Percentiles rank a stretch among this genome's conserved stretches.
Evolutionary conservation across 2,888 invertebrate genomes (phyloP).

Genomic region (Platerodrilus igneus): DNA sequence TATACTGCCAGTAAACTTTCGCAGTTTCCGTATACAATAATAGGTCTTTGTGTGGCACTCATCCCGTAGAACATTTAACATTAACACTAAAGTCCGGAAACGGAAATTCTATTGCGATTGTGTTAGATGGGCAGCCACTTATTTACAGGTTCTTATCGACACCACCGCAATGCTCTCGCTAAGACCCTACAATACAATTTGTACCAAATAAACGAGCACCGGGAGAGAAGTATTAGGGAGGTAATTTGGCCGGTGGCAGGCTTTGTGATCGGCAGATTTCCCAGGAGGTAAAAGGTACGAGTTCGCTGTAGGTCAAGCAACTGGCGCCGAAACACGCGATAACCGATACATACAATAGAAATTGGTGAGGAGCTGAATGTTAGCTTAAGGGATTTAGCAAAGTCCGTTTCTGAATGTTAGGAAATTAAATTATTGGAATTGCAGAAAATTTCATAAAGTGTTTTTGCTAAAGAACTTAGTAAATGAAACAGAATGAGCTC

Average conservation of each 20-base stretch:
- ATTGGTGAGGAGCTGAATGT: constrained; percentile 32
- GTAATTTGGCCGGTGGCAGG: constrained; percentile 39
- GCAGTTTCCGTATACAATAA: constrained; percentile 26
- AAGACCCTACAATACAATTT: constrained; percentile 41
- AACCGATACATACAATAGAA: constrained; percentile 24
- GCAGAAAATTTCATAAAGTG: constrained; percentile 8
- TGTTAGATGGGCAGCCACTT: constrained; percentile 24
- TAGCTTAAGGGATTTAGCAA: constrained; percentile 30
- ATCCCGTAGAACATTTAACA: constrained; percentile 19
- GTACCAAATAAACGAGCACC: constrained; percentile 42
- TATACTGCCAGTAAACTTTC: constrained; percentile 25
- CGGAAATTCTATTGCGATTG: constrained; percentile 22
- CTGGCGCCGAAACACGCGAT: constrained; percentile 25
- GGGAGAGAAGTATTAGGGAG: constrained; percentile 38
- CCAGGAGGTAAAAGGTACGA: constrained; percentile 30
- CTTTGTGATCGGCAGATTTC: constrained; percentile 43
- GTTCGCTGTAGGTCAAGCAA: constrained; percentile 28
- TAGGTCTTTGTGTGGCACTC: constrained; percentile 20
- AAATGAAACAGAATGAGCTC: background rate
- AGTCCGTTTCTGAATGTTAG: constrained; percentile 24
- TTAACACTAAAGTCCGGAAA: constrained; percentile 23
- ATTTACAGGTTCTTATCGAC: constrained; percentile 27
- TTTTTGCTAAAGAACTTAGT: background rate
- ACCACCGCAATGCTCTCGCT: constrained; percentile 26
- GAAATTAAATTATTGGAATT: constrained; percentile 36